A percentile compares a stretch with the other conserved stretches of the same genome.
These are phyloP conservation scores for Zosterops borbonicus DNA, from an alignment of 2,113 vertebrate genomes.

Conservation along the genomic window DNA sequence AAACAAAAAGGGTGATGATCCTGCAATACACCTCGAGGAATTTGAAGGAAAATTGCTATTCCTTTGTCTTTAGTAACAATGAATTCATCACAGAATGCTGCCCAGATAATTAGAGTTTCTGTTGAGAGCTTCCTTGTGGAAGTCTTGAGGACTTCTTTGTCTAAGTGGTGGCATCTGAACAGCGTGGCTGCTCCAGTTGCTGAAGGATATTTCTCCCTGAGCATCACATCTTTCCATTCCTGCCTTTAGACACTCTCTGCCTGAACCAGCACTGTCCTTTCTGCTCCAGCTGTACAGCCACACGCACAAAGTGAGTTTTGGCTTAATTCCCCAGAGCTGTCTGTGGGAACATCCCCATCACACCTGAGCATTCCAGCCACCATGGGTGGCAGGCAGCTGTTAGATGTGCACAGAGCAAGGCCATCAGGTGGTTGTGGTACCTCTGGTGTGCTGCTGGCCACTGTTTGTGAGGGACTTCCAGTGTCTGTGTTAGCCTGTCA, in stretches of 20 bases:
- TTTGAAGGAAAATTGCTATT: background rate
- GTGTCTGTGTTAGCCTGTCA: background rate
- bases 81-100: background rate
- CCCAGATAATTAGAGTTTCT: background rate
- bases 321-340: rapidly evolving
- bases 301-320: background rate
- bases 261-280: background rate
- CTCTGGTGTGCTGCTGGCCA: background rate
- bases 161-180: background rate
- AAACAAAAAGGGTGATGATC: background rate
- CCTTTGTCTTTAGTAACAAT: background rate
- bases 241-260: background rate
- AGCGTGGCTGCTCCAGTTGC: background rate
- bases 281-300: background rate
- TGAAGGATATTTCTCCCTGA: background rate
- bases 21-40: background rate
- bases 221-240: background rate
- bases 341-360: background rate
- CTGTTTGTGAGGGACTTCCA: background rate
- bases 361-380: background rate
- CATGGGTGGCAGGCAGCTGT: rapidly evolving
- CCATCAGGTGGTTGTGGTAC: background rate
- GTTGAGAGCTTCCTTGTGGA: background rate
- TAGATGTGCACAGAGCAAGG: background rate
- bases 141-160: background rate